Percentiles rank a stretch among this genome's conserved stretches.
Evolutionary conservation across 2,888 invertebrate species (phyloP).

Genomic region (Blera fallax): DNA sequence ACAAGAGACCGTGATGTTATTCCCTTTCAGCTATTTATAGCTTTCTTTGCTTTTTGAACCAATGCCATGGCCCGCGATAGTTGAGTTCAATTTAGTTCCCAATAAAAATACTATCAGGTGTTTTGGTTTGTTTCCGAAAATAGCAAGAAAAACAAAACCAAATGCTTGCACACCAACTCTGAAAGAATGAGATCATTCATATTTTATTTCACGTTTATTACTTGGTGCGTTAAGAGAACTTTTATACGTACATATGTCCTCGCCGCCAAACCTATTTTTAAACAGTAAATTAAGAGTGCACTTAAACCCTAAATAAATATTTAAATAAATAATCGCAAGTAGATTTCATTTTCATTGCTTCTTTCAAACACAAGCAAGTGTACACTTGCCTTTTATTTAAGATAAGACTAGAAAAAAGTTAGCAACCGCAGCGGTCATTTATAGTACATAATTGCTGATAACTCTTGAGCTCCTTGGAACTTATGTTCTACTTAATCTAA

Average conservation of each 20-base stretch:
- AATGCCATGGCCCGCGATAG: constrained; percentile 31
- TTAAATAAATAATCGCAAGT: not conserved
- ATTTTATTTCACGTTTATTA: constrained; percentile 7
- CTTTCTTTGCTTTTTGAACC: constrained; percentile 11
- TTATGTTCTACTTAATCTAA: constrained; percentile 5
- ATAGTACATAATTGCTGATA: not conserved
- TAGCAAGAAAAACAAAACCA: constrained; percentile 1
- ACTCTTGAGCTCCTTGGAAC: not conserved
- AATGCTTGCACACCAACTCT: not conserved
- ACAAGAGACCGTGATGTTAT: not conserved
- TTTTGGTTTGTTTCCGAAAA: constrained; percentile 18
- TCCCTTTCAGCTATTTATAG: constrained; percentile 27
- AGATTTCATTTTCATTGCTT: not conserved
- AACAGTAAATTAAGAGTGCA: not conserved
- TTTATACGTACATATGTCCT: not conserved
- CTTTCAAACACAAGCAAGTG: not conserved
- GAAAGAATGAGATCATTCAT: not conserved
- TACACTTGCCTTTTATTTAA: not conserved
- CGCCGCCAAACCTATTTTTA: not conserved
- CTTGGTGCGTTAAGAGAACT: not conserved
- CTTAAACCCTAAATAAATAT: not conserved
- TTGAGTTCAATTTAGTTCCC: constrained; percentile 4
- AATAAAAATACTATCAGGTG: constrained; percentile 35
- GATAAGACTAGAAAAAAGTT: not conserved
- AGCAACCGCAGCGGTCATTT: not conserved